Conservation (phyloP, 2,888 invertebrate species). For the Disparrhopalites patrizii region DNA sequence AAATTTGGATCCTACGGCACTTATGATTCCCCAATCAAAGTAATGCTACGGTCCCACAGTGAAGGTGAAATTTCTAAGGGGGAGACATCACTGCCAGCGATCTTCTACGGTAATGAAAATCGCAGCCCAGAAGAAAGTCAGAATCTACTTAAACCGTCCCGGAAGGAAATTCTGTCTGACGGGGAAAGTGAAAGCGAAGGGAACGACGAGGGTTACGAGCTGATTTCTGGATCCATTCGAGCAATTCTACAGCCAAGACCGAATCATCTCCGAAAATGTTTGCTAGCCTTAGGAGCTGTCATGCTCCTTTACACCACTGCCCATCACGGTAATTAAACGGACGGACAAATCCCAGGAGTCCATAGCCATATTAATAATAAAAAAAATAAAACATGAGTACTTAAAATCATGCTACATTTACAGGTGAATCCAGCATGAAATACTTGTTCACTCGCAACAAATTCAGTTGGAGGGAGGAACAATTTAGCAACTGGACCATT, state of each 20-base stretch:
- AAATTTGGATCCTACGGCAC: conserved; percentile 45
- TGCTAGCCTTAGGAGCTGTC: conserved; percentile 42
- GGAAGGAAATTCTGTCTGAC: too few relatives aligned
- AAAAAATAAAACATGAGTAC: neutral
- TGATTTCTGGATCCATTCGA: conserved; percentile 44
- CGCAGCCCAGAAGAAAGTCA: neutral
- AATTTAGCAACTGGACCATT: conserved; percentile 47
- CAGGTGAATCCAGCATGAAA: conserved; percentile 46
- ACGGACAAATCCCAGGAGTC: too few relatives aligned
- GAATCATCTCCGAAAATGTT: conserved; percentile 44
- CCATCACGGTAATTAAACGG: conserved; percentile 40
- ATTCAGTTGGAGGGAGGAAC: conserved; percentile 47
- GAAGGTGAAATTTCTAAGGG: conserved; percentile 37
- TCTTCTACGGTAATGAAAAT: neutral
- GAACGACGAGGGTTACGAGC: conserved; percentile 34
- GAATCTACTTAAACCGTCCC: too few relatives aligned
- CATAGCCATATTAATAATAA: neutral
- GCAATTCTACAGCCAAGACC: conserved; percentile 40
- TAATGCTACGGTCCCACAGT: conserved; percentile 42
- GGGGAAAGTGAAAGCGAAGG: too few relatives aligned
- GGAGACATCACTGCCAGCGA: neutral
- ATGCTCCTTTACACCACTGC: conserved; percentile 42
- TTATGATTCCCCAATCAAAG: conserved; percentile 1
- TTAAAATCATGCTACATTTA: neutral
- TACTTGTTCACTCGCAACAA: conserved; percentile 46